Percentiles rank a stretch among this genome's conserved stretches.
phyloP scores from a whole-genome alignment of 2,797 vertebrate genomes.

The Tolypeutes matacus region DNA sequence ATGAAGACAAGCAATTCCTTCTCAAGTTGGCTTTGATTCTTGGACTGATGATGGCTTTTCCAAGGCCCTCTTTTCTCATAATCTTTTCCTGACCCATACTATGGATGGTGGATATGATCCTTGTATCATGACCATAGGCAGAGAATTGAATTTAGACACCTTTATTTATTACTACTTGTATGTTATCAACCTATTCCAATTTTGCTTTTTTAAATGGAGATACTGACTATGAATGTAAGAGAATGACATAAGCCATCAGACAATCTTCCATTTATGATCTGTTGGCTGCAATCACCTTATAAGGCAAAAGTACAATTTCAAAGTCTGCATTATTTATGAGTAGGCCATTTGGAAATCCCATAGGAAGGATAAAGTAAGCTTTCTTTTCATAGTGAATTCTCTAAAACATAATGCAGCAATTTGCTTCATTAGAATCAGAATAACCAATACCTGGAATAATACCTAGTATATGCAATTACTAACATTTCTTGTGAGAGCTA shows the following conservation, averaged over 20 bases:
- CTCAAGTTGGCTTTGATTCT: not conserved
- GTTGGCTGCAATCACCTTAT: not conserved
- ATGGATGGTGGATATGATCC: not conserved
- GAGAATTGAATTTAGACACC: not conserved
- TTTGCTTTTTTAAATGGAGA: not conserved
- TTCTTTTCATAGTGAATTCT: not conserved
- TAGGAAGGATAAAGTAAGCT: not conserved
- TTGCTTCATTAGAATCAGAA: not conserved
- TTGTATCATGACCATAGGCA: not conserved
- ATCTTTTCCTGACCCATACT: not conserved
- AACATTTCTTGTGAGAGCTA: not conserved
- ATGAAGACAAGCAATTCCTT: not conserved
- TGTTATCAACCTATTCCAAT: not conserved
- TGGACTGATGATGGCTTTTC: not conserved
- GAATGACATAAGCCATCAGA: not conserved
- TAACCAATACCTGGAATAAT: not conserved
- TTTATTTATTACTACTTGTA: conserved; percentile 5
- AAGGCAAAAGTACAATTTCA: not conserved
- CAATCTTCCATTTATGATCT: not conserved
- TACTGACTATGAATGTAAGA: not conserved
- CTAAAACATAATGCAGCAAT: not conserved
- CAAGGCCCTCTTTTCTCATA: not conserved
- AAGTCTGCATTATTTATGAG: not conserved
- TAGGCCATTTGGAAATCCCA: not conserved
- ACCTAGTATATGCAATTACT: not conserved